Percentiles rank a stretch among this genome's conserved stretches.
phyloP scores from a whole-genome alignment of 92 coral and sea anemone genomes.

The Isaurus tuberculatus region DNA sequence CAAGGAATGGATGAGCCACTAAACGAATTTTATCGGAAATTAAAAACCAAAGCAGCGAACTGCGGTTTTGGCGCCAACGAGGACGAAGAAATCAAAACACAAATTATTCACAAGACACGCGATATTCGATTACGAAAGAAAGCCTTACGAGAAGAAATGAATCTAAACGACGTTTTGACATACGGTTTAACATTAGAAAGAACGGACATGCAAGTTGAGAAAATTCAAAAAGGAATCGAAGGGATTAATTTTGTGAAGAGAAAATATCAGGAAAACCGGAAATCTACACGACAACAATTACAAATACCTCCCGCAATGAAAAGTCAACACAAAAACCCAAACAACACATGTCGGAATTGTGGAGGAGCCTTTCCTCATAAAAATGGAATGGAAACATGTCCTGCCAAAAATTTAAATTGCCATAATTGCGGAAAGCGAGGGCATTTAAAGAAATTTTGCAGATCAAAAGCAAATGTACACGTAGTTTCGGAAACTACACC shows the following conservation, averaged over 20 bases:
- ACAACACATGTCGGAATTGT: slow-evolving; percentile 49
- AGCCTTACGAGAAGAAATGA: slow-evolving; percentile 50
- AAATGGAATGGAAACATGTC: slow-evolving; percentile 47
- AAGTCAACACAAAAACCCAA: background rate
- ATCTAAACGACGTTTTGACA: slow-evolving; percentile 1
- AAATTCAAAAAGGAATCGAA: background rate
- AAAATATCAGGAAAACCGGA: background rate
- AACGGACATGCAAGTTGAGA: background rate
- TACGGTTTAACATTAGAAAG: background rate
- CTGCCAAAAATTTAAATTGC: slow-evolving; percentile 39
- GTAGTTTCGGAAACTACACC: background rate
- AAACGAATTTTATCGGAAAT: slow-evolving; percentile 22
- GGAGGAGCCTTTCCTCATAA: slow-evolving; percentile 52
- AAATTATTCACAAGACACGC: slow-evolving; percentile 53
- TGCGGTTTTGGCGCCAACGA: slow-evolving; percentile 6
- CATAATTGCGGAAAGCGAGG: slow-evolving; percentile 41
- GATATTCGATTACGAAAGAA: slow-evolving; percentile 44
- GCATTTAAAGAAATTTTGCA: slow-evolving; percentile 41
- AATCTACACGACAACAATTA: background rate
- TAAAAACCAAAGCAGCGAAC: slow-evolving; percentile 44
- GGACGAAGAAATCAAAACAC: slow-evolving; percentile 56
- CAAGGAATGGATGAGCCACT: slow-evolving; percentile 8
- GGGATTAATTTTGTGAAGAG: background rate
- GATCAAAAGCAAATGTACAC: background rate
- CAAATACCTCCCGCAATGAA: background rate